Base-by-base conservation (phyloP, 2,797 vertebrate species). In the Danio kyathit region DNA sequence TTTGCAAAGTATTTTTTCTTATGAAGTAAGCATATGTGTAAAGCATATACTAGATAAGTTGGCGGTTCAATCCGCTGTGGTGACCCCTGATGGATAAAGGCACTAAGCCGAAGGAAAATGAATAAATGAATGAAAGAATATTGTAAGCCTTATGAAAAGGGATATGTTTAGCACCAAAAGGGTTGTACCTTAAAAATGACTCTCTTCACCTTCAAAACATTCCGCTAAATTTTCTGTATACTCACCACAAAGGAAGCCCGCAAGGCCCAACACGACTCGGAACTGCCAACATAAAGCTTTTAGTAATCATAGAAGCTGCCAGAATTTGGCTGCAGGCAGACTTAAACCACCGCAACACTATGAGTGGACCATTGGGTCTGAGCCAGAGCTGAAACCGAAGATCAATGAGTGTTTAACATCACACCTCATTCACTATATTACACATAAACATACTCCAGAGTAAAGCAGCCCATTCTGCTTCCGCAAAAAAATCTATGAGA, bases 361-460 rank as follows among this genome's bases (percentile, higher is more conserved):
- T 21, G 40, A 64, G 44, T 14, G 52, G 13, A 64, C 67, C 10
- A 12, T 43, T 56, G 16, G 49, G 49, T 46, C 76, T 85, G 5
- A 79, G 79, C 79, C 85, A 83, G 67, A 74, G 72, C 69, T 89
- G 88, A 90, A 90, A 88, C 78, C 84, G 79, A 72, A 87, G 81
- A 84, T 77, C 29, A 57, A 46, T 63, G 57, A 80, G 48, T 61
- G 73, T 76, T 74, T 56, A 71, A 52, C 44, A 79, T 79, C 66
- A 65, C 76, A 71, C 66, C 82, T 63, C 88, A 84, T 78, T 83
- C 82, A 48, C 16, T 73, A 64, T 76, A 86, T 60, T 21, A 41
- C 12, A 72, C 17, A 52, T 51, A 21, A 70, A 79, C 16, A 70
- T 56, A 19, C 54, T 70, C 56, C 49, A 51, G 17, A 29, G 65